Evolutionary conservation across 2,113 vertebrate species (phyloP), one percentile per base, ranked within the genome.

Genomic region (Oryzias javanicus): DNA sequence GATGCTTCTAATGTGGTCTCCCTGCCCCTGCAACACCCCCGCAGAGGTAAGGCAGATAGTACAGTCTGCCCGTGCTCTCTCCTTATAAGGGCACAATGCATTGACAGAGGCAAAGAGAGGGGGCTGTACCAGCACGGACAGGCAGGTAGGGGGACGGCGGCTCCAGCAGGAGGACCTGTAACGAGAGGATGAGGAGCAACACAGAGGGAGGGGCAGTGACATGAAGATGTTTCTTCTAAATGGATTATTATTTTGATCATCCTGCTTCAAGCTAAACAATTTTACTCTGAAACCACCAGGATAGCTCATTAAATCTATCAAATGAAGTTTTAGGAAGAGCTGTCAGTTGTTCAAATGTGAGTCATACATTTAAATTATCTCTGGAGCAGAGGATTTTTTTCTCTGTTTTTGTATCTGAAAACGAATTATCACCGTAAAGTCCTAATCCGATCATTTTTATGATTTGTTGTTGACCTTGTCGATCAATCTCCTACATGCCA

Each of bases 11-110:
- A 65, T 20, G 49, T 80, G 69, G 67, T 80, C 72, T 74, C 60
- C 70, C 60, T 69, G 76, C 74, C 78, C 75, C 64, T 62, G 74
- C 81, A 70, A 79, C 83, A 89, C 91, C 91, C 91, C 91, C 61
- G 53, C 70, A 47, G 62, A 75, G 80, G 57, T 72, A 48, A 25
- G 18, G n/a, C 69, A 67, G 79, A 86, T 92, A 87, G 92, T 90
- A 90, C 76, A 74, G 78, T 92, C 92, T 87, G 87, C 74, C 85
- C 81, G 84, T 60, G 86, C 86, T 90, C 90, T 88, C 87, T 90
- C 91, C 91, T 91, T 92, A 91, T 92, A 93, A 91, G 91, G 91
- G 81, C 88, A 93, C 91, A 92, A 92, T 88, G 66, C 89, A 91
- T 87, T 90, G 89, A 90, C 82, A 88, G 86, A 87, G 80, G 84